These are phyloP conservation scores for Pandemis heparana DNA, from an alignment of 2,888 invertebrate genomes.

Conservation along the genomic window DNA sequence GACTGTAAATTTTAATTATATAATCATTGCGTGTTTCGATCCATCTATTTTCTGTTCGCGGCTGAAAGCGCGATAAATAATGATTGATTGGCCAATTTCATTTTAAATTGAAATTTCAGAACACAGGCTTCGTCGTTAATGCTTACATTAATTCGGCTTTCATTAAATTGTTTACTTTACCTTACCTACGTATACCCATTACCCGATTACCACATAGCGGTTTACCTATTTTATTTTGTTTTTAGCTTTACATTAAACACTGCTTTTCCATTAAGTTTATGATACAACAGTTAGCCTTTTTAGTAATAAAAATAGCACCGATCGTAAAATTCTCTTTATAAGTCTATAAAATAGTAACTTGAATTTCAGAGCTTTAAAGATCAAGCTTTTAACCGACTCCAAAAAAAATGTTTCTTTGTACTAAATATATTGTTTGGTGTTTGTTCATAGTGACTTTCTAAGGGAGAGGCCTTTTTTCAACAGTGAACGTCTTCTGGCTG, in stretches of 20 bases:
- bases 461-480: no score
- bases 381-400: no score
- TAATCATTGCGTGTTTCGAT: conserved; percentile 27
- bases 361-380: background rate
- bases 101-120: conserved; percentile 34
- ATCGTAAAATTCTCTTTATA: background rate
- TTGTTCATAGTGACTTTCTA: background rate
- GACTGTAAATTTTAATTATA: conserved; percentile 16
- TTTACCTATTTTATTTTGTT: background rate
- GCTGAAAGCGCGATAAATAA: conserved; percentile 36
- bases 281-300: background rate
- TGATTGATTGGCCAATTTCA: conserved; percentile 34
- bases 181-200: background rate
- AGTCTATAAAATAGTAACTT: background rate
- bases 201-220: background rate
- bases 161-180: conserved; percentile 4
- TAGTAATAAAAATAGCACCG: background rate
- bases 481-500: background rate
- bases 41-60: conserved; percentile 28
- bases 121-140: conserved; percentile 7
- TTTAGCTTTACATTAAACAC: conserved; percentile 1
- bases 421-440: no score
- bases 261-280: conserved; percentile 12
- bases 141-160: conserved; percentile 21
- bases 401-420: no score